These are phyloP conservation scores for Carassius carassius DNA, from an alignment of 2,113 vertebrate genomes.

Conservation along the genomic window DNA sequence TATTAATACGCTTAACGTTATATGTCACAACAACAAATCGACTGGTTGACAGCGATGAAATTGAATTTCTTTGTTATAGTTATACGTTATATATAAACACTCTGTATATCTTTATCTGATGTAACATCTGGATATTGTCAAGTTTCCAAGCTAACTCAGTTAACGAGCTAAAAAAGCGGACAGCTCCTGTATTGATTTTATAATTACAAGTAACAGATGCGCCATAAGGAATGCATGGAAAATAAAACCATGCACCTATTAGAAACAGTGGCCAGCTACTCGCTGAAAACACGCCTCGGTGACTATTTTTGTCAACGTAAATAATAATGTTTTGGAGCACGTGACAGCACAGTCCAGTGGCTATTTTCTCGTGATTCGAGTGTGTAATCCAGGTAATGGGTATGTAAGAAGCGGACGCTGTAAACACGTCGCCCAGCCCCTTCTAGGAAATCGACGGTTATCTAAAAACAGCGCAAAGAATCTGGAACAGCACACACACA, in stretches of 20 bases:
- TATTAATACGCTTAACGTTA: neutral
- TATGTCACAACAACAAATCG: neutral
- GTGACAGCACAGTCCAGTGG: neutral
- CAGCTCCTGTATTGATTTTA: neutral
- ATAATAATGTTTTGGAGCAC: neutral
- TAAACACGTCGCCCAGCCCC: slow-evolving; percentile 25
- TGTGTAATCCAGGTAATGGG: neutral
- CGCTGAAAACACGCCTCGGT: slow-evolving; percentile 9
- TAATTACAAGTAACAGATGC: neutral
- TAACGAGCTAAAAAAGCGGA: neutral
- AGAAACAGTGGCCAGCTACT: slow-evolving; percentile 2
- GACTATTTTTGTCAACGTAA: slow-evolving; percentile 14
- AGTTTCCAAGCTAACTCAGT: slow-evolving; percentile 16
- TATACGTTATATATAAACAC: neutral
- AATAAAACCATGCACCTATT: neutral
- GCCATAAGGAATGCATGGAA: neutral
- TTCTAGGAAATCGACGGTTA: slow-evolving; percentile 49
- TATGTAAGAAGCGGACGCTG: slow-evolving; percentile 1
- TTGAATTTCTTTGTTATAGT: neutral
- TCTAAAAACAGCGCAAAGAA: slow-evolving; percentile 46
- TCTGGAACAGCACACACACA: slow-evolving; percentile 13
- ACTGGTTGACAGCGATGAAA: slow-evolving; percentile 1
- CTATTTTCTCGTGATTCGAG: neutral
- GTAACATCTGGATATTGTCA: slow-evolving; percentile 4
- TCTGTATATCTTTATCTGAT: neutral